phyloP scores from a whole-genome alignment of 2,113 vertebrate species.

The Istiophorus platypterus region DNA sequence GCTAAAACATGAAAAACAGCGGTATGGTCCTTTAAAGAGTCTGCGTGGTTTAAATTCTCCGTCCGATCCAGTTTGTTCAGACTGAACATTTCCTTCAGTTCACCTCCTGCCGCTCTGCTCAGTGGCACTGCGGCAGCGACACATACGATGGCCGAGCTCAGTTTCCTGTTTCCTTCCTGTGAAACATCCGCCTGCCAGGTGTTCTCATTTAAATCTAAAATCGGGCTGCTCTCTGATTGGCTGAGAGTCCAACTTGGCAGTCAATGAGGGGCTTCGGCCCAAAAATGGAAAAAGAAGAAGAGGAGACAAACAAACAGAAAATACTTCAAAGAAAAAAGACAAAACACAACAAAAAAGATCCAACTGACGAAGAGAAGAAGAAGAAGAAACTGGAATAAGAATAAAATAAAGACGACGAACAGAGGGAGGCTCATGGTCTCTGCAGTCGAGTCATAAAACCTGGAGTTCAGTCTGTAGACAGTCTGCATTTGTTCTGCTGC shows the following conservation, averaged over 20 bases:
- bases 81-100: neutral
- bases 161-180: neutral
- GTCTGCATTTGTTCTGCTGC: conserved; percentile 26
- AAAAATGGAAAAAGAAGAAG: neutral
- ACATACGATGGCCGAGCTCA: too few relatives aligned
- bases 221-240: conserved; percentile 62
- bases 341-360: neutral
- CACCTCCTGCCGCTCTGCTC: neutral
- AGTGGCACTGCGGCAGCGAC: neutral
- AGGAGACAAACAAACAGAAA: neutral
- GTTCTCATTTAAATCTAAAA: conserved; percentile 58
- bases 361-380: neutral
- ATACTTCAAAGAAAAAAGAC: neutral
- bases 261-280: conserved; percentile 39
- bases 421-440: conserved; percentile 25
- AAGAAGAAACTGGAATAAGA: conserved; percentile 13
- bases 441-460: neutral
- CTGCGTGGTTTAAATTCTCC: neutral
- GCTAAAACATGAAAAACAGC: conserved; percentile 36
- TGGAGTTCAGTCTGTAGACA: conserved; percentile 16
- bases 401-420: neutral
- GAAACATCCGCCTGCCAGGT: neutral
- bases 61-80: neutral
- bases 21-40: conserved; percentile 26
- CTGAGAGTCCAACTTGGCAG: conserved; percentile 47